Evolutionary conservation across 2,113 vertebrate species (phyloP), one percentile per base, ranked within the genome.

Genomic region (Sardina pilchardus): DNA sequence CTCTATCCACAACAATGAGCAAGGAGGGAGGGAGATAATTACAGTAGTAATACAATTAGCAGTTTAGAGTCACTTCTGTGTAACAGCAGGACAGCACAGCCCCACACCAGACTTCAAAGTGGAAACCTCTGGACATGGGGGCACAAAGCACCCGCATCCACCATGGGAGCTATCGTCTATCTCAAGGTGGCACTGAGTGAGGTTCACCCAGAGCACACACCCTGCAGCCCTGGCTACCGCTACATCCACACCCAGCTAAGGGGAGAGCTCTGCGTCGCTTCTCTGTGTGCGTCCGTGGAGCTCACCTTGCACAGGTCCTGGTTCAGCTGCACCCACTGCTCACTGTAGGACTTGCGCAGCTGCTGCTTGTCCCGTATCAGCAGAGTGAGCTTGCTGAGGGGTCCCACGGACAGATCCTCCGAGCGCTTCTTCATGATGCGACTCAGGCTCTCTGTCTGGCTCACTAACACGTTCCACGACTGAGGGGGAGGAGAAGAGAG

Each of bases 331-430:
- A 94, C 97, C 97, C 97, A 98, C 90, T 96, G 97, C 85, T 99
- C 98, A 0, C 93, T 84, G 86, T 96, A 99, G 47, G 90, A 93
- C 90, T 95, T 97, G 43, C 96, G 96, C 80, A 99, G 95, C 90
- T 97, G 98, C 94, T 99, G 98, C 91, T 99, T 99, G 94, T 97
- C 97, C 0, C 95, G 96, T 89, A 99, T 97, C 81, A 99, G 96
- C 88, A 97, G 90, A 19, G 95, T 96, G 81, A 99, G 93, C 90
- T 97, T 99, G 94, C 95, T 97, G 90, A 99, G 94, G 0, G 98
- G 98, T 39, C 98, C 98, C 0, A 95, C 91, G 21, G 88, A 91
- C 93, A 99, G 94, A 24, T 97, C 97, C 81, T 99, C 98, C 0
- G 97, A 97, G 0, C 96, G 96, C 84, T 94, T 96, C 87, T 94